Base-by-base conservation (phyloP, 30 jellyfish, hydroid and myxozoan genomes). In the Aurelia aurita complex sp. Pacific region DNA sequence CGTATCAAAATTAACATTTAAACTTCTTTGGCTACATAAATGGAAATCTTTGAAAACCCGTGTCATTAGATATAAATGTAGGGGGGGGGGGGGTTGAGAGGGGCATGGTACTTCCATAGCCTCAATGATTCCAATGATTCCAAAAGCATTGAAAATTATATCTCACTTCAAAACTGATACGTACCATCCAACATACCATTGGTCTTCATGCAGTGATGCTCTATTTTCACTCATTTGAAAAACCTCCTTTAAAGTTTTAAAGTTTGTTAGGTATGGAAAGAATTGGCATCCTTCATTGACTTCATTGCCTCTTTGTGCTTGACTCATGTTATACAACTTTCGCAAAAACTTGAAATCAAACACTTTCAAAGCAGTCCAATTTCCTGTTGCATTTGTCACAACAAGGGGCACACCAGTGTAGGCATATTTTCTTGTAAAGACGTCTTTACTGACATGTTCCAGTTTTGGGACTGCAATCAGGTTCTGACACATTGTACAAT, bases 101-200 rank as follows among this genome's bases (percentile, higher is more conserved):
- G 29, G 29, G 29, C 29, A 23, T 23, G 29, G 29, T 23, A 23
- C 29, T 23, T 23, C 29, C 29, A 23, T 23, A 23, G 29, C 29
- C 29, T 23, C 29, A 23, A 23, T 23, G 29, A 23, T 23, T 23
- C 29, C 29, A 23, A 23, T 23, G 12, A 46, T 46, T 9, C 14
- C 14, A 46, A 46, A 46, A 46, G 8, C 15, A 46, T 0, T 23
- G 50, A 4, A 50, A 32, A 32, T 46, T 23, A 0, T 2, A 61
- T 13, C 18, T 15, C 69, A 35, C 43, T 15, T 76, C 36, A 50
- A 19, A 46, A 51, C 8, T 32, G 35, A 14, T 76, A 88, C 99
- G 18, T 90, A 95, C 99, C 99, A 95, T 29, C 99, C 99, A 73
- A 95, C 93, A 90, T 95, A 95, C 99, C 99, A 95, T 67, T 84